Percentiles rank a stretch among this genome's conserved stretches.
These are phyloP conservation scores for Bombus sylvicola DNA, from an alignment of 1,140 invertebrate genomes.

Conservation along the genomic window DNA sequence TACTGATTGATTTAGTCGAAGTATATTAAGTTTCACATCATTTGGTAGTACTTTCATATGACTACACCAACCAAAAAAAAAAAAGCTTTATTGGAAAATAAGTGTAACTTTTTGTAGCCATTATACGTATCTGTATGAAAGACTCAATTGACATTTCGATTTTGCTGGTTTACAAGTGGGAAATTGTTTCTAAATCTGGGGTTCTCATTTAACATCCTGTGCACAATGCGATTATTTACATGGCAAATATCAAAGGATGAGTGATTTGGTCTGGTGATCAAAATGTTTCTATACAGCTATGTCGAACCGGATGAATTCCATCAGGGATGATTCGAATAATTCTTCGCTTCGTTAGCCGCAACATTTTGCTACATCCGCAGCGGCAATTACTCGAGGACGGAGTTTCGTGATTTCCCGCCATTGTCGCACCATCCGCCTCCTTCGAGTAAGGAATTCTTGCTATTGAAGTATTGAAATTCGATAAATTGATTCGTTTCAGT, in stretches of 20 bases:
- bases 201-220: too few species aligned
- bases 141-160: too few species aligned
- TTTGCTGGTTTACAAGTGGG: background rate
- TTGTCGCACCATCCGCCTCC: constrained; percentile 30
- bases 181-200: background rate
- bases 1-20: too few species aligned
- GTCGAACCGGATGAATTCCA: background rate
- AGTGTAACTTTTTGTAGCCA: too few species aligned
- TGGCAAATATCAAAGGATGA: background rate
- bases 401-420: constrained; percentile 34
- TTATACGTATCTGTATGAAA: too few species aligned
- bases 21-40: too few species aligned
- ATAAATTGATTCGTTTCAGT: constrained; percentile 53
- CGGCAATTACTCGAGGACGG: constrained; percentile 40
- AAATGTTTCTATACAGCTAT: background rate
- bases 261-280: too few species aligned
- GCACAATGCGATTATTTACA: background rate
- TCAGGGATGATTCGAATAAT: constrained; percentile 32
- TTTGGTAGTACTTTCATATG: too few species aligned
- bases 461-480: constrained; percentile 50
- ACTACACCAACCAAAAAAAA: too few species aligned
- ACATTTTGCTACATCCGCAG: constrained; percentile 35
- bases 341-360: constrained; percentile 42
- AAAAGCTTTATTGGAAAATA: too few species aligned
- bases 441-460: constrained; percentile 20